Percentiles rank a stretch among this genome's conserved stretches.
Evolutionary conservation across 2,113 vertebrate species (phyloP).

Genomic region (Melanocharis versteri): DNA sequence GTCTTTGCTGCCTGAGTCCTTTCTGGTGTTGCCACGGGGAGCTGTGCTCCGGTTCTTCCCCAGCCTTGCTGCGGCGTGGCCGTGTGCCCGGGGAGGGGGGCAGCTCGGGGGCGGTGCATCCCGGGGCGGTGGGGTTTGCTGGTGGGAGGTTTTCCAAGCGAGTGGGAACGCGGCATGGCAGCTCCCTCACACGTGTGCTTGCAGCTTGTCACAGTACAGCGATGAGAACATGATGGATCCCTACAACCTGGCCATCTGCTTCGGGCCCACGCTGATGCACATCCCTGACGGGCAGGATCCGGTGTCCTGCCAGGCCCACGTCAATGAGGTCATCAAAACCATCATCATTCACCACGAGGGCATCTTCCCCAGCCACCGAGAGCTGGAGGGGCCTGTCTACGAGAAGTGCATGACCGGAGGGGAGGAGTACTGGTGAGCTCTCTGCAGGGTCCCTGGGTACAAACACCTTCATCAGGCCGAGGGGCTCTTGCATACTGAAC

Average conservation of each 20-base stretch:
- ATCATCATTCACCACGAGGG: conserved; percentile 92
- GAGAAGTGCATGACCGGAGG: conserved; percentile 99
- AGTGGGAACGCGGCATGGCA: accelerated
- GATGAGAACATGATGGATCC: conserved; percentile 99
- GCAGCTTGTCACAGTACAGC: conserved; percentile 94
- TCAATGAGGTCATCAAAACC: conserved; percentile 98
- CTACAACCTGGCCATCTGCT: conserved; percentile 98
- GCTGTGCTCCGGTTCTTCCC: neutral
- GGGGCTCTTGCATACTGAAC: neutral
- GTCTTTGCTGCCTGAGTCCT: neutral
- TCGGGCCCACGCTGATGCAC: conserved; percentile 96
- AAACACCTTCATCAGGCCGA: neutral
- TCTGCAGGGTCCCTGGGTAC: neutral
- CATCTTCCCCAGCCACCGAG: conserved; percentile 90
- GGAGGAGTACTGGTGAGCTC: conserved; percentile 94
- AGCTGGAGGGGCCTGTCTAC: conserved; percentile 93
- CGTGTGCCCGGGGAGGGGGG: neutral
- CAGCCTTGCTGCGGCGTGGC: neutral
- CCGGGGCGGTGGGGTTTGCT: accelerated
- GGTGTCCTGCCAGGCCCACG: conserved; percentile 94
- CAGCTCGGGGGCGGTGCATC: accelerated
- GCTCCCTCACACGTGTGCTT: neutral
- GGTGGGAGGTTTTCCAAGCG: neutral
- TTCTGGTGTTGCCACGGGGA: neutral
- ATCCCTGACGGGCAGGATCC: conserved; percentile 97